Evolutionary conservation across 2,113 vertebrate species (phyloP).

Genomic region (Xyrauchen texanus): DNA sequence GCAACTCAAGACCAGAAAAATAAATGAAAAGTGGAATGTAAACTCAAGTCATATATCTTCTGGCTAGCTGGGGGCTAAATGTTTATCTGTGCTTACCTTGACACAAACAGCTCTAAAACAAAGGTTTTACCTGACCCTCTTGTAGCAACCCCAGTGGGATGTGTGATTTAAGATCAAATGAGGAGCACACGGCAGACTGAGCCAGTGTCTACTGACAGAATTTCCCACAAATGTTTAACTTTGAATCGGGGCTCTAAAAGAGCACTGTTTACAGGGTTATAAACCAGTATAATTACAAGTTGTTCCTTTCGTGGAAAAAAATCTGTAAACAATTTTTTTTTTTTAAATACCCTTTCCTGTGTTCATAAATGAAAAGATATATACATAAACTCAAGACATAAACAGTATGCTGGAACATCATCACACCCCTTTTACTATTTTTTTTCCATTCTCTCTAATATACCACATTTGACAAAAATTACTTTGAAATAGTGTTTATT

Average conservation of each 20-base stretch:
- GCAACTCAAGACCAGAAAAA: constrained; percentile 30
- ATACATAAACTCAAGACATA: no score
- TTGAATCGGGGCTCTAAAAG: constrained; percentile 59
- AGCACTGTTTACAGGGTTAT: constrained; percentile 48
- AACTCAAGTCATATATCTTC: constrained; percentile 17
- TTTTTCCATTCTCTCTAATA: background rate
- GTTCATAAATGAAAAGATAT: constrained; percentile 60
- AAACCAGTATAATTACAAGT: constrained; percentile 51
- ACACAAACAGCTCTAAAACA: constrained; percentile 36
- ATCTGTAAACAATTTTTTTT: constrained; percentile 61
- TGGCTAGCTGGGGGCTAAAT: constrained; percentile 16
- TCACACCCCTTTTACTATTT: constrained; percentile 60
- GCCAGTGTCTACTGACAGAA: constrained; percentile 50
- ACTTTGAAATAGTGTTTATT: no score
- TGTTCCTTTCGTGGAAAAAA: constrained; percentile 60
- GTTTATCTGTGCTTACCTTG: constrained; percentile 20
- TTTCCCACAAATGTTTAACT: constrained; percentile 61
- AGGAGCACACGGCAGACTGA: constrained; percentile 43
- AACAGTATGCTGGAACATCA: constrained; percentile 64
- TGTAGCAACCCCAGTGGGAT: constrained; percentile 53
- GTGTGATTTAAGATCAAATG: constrained; percentile 58
- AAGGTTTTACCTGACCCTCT: constrained; percentile 50
- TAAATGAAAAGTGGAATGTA: constrained; percentile 33
- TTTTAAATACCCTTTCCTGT: constrained; percentile 62
- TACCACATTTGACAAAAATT: no score